These are phyloP conservation scores for Labeo catla DNA, from an alignment of 2,113 vertebrate genomes.

Conservation along the genomic window DNA sequence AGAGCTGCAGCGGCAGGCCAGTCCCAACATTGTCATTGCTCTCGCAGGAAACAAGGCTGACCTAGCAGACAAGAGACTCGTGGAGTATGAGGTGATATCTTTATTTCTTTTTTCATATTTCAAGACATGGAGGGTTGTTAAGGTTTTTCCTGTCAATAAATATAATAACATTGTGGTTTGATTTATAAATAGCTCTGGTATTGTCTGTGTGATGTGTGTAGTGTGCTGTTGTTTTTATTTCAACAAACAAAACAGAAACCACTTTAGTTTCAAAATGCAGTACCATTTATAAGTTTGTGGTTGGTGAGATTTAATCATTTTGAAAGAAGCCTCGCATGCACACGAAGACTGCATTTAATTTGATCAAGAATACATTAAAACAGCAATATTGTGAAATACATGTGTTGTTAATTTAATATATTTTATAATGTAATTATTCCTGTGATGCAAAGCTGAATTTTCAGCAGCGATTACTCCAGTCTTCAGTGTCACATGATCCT, in stretches of 20 bases:
- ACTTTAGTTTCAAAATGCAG: neutral
- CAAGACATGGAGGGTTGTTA: neutral
- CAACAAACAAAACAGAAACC: neutral
- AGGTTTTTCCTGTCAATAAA: neutral
- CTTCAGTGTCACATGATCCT: neutral
- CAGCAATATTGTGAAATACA: neutral
- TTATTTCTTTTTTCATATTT: neutral
- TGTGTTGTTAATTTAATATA: no score
- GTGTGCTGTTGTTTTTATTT: neutral
- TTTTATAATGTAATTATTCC: neutral
- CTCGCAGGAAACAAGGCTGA: constrained; percentile 84
- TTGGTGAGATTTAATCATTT: neutral
- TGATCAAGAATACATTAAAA: neutral
- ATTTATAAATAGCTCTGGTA: neutral
- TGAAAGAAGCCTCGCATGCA: neutral
- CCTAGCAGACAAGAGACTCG: constrained; percentile 82
- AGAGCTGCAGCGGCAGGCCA: constrained; percentile 84
- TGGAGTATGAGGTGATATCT: constrained; percentile 80
- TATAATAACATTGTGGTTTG: neutral
- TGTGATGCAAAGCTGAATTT: neutral
- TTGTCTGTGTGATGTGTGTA: neutral
- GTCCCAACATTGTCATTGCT: constrained; percentile 84
- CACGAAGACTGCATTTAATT: neutral
- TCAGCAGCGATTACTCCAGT: neutral
- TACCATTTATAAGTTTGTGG: neutral